A percentile compares a stretch with the other conserved stretches of the same genome.
These are phyloP conservation scores for Pogonomyrmex californicus DNA, from an alignment of 1,140 invertebrate species.

Conservation along the genomic window DNA sequence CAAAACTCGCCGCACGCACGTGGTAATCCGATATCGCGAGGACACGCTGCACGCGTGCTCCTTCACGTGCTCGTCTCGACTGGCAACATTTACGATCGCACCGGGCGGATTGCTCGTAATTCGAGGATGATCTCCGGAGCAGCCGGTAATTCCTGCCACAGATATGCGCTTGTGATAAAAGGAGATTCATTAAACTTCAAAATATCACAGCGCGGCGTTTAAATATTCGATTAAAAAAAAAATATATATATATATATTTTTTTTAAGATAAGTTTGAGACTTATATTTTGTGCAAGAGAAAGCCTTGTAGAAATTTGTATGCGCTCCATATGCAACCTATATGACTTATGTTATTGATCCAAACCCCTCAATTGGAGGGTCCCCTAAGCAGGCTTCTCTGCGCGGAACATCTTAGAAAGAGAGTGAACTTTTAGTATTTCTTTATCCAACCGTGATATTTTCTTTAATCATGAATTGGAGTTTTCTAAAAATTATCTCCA, in stretches of 20 bases:
- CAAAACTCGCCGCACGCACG: slow-evolving; percentile 46
- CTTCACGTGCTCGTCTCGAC: slow-evolving; percentile 40
- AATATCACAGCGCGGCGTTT: neutral
- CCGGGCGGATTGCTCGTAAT: slow-evolving; percentile 19
- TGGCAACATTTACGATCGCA: slow-evolving; percentile 57
- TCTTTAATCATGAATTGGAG: neutral
- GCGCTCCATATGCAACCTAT: neutral
- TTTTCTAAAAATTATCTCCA: neutral
- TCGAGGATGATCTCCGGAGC: neutral
- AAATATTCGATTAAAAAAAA: neutral
- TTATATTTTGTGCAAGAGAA: neutral
- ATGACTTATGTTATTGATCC: slow-evolving; percentile 48
- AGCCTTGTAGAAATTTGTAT: slow-evolving; percentile 20
- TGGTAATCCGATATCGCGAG: slow-evolving; percentile 66
- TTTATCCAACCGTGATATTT: neutral
- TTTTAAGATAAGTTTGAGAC: neutral
- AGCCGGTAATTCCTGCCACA: slow-evolving; percentile 35
- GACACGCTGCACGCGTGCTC: slow-evolving; percentile 50
- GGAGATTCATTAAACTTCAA: neutral
- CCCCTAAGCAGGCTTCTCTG: slow-evolving; percentile 1
- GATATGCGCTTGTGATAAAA: neutral
- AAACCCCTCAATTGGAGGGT: slow-evolving; percentile 28
- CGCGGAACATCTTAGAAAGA: slow-evolving; percentile 7
- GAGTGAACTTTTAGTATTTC: neutral
- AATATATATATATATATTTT: neutral